Evolutionary conservation across 2,113 vertebrate species (phyloP).

Genomic region (Himantopus leucocephalus): DNA sequence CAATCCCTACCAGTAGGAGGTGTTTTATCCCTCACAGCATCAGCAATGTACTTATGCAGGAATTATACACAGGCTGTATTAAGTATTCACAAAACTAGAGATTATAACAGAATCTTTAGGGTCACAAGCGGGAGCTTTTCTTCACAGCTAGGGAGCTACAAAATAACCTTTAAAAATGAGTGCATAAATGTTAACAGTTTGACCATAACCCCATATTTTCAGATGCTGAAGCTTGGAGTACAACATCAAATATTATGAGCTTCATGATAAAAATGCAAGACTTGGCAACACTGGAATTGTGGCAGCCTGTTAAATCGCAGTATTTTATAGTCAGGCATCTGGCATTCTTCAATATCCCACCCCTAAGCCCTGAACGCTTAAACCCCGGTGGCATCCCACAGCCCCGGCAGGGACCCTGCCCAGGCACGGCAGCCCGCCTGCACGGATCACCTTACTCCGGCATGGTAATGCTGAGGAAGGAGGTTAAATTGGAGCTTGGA

Average conservation of each 20-base stretch:
- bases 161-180: not conserved
- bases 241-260: not conserved
- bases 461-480: not conserved
- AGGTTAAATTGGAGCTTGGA: not conserved
- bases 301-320: not conserved
- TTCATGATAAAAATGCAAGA: not conserved
- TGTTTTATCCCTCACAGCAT: not conserved
- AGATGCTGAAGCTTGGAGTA: not conserved
- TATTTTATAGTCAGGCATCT: not conserved
- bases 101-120: not conserved
- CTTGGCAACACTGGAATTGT: not conserved
- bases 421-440: not conserved
- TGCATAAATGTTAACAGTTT: not conserved
- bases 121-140: not conserved
- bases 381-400: not conserved
- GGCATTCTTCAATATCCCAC: not conserved
- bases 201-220: not conserved
- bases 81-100: not conserved
- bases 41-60: not conserved
- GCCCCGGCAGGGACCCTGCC: not conserved
- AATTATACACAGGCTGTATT: not conserved
- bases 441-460: accelerated
- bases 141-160: not conserved
- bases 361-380: not conserved
- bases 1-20: not conserved